Conservation (phyloP, 2,888 invertebrate species). For the Amiota minor region DNA sequence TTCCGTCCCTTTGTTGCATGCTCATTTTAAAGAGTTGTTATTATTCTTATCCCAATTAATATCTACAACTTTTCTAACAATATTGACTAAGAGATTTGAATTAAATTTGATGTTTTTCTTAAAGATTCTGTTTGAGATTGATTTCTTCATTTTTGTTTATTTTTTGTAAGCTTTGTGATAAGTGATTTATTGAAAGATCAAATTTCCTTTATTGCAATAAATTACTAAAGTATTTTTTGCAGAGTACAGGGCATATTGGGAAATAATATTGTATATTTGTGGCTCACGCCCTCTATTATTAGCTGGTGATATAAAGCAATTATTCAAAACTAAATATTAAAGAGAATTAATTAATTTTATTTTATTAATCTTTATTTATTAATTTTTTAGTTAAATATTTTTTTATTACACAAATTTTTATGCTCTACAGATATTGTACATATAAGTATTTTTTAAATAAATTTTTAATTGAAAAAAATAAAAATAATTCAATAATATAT, state of each 20-base stretch:
- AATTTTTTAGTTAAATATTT: too few species aligned
- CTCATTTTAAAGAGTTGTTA: conserved; percentile 14
- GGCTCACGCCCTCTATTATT: conserved; percentile 31
- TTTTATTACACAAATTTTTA: too few species aligned
- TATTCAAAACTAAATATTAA: conserved; percentile 27
- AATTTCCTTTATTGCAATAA: conserved; percentile 30
- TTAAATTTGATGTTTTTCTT: too few species aligned
- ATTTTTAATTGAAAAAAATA: too few species aligned
- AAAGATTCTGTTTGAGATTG: too few species aligned
- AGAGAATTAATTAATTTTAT: background rate
- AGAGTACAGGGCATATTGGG: background rate
- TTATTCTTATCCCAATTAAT: background rate
- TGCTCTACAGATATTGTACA: too few species aligned
- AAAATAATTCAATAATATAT: too few species aligned
- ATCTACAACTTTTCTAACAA: too few species aligned
- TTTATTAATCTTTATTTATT: background rate
- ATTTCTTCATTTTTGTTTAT: background rate
- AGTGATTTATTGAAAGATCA: background rate
- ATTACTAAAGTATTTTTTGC: background rate
- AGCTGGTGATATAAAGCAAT: conserved; percentile 63
- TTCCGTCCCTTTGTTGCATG: conserved; percentile 29
- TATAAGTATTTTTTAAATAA: too few species aligned
- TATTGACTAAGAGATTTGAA: too few species aligned
- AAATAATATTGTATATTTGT: conserved; percentile 38
- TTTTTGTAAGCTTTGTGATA: background rate